Base-by-base conservation (phyloP, 2,888 invertebrate species). In the Mythimna albipuncta region DNA sequence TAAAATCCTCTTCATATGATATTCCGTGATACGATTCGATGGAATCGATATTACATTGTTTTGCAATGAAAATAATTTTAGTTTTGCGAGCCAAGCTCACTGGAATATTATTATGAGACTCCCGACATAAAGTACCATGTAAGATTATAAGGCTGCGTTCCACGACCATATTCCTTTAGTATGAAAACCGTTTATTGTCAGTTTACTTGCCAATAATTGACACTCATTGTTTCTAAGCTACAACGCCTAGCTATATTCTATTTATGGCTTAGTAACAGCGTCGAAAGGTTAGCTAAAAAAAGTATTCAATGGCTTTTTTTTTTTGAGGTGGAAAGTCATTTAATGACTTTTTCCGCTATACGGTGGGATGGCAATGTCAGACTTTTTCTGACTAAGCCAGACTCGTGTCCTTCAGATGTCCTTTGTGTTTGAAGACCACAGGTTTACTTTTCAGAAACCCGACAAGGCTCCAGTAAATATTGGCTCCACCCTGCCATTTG, bases 41-140 rank as follows among this genome's bases (percentile, higher is more conserved):
- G 44, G 54, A 59, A 83, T 67, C 69, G 67, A 69, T 79, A 79
- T 75, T 26, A 75, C 64, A 74, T 84, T 76, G 77, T 83, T 71
- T 76, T 74, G 73, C 75, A 77, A 76, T 76, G 66, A 79, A 75
- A 73, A 84, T 77, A 66, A 77, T 80, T 72, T 78, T 32, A 70
- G 71, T 69, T 73, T 62, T 68, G 72, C 65, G 54, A 68, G 52
- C 21, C 44, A 55, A 65, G 61, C 78, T 71, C 59, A 66, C 64
- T 44, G 69, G 66, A 65, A 67, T 66, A 68, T 75, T 79, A 71
- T 79, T 79, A 68, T 80, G 38, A 21, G 63, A 21, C 21, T 68
- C 26, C 47, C 16, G 35, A 59, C 65, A 69, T 79, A 80, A 79
- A 75, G 41, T 71, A 69, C 58, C 65, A 76, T 59, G 58, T 75